Evolutionary conservation across 2,113 vertebrate genomes (phyloP).

Genomic region (Sciurus niger): DNA sequence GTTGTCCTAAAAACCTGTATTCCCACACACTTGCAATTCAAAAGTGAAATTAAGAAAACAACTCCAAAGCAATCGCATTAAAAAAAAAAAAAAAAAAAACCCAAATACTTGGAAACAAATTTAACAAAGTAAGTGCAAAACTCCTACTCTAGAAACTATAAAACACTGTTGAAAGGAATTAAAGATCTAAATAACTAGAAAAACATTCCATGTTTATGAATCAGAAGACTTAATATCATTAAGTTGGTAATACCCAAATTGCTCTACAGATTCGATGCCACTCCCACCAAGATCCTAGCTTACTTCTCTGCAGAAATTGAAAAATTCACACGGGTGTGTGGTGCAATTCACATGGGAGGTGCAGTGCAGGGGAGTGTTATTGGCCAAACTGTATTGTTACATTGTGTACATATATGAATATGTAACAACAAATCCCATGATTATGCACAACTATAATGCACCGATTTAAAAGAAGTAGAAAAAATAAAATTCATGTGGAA

Average conservation of each 20-base stretch:
- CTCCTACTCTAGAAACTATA: neutral
- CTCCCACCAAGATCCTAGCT: neutral
- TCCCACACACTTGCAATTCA: neutral
- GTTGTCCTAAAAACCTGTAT: neutral
- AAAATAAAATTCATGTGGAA: neutral
- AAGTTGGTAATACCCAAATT: neutral
- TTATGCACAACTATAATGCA: too few relatives aligned
- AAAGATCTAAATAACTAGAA: neutral
- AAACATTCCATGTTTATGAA: neutral
- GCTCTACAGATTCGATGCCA: neutral
- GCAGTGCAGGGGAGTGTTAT: too few relatives aligned
- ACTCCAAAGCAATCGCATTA: neutral
- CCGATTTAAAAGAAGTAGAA: too few relatives aligned
- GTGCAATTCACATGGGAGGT: too few relatives aligned
- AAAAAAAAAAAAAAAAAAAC: neutral
- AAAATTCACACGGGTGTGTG: neutral
- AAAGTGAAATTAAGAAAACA: conserved; percentile 12
- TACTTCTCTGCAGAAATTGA: neutral
- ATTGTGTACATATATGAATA: too few relatives aligned
- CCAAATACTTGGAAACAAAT: neutral
- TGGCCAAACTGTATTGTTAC: too few relatives aligned
- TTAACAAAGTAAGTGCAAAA: neutral
- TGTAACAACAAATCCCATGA: too few relatives aligned
- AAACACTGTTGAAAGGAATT: neutral
- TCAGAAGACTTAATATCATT: neutral